Percentiles rank a stretch among this genome's conserved stretches.
These are phyloP conservation scores for Sebastes diploproa DNA, from an alignment of 2,797 vertebrate species.

Conservation along the genomic window DNA sequence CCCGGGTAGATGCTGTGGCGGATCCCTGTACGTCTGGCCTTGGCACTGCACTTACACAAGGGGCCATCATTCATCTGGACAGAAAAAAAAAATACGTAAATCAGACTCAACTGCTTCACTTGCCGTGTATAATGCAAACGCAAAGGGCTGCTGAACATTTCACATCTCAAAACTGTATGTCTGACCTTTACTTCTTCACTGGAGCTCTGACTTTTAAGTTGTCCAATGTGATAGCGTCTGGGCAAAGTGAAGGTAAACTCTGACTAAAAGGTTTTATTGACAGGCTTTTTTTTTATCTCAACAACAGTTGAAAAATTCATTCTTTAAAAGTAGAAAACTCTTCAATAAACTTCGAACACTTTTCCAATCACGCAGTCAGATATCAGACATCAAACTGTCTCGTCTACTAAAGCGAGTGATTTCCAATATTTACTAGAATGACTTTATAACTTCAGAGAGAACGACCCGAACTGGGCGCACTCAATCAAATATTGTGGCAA, in stretches of 20 bases:
- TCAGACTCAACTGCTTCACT: constrained; percentile 41
- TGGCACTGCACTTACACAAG: constrained; percentile 97
- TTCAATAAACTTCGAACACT: background rate
- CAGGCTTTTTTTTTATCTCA: background rate
- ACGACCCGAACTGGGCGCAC: background rate
- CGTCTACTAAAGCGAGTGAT: background rate
- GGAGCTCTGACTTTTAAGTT: background rate
- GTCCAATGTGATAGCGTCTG: background rate
- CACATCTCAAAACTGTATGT: background rate
- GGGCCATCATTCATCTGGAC: constrained; percentile 98
- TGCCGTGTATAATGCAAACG: constrained; percentile 9
- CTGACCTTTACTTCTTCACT: constrained; percentile 28
- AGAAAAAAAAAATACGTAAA: constrained; percentile 56
- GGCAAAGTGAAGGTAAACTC: background rate
- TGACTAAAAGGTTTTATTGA: background rate
- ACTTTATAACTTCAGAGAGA: background rate
- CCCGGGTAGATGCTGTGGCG: constrained; percentile 99
- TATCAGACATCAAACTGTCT: background rate
- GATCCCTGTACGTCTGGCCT: constrained; percentile 95
- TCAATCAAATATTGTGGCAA: background rate
- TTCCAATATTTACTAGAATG: background rate
- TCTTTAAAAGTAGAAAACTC: background rate
- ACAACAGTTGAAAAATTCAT: background rate
- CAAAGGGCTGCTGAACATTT: constrained; percentile 3
- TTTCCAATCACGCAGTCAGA: background rate